A percentile compares a stretch with the other conserved stretches of the same genome.
phyloP scores from a whole-genome alignment of 2,888 invertebrate genomes.

The Cantharis flavilabris region DNA sequence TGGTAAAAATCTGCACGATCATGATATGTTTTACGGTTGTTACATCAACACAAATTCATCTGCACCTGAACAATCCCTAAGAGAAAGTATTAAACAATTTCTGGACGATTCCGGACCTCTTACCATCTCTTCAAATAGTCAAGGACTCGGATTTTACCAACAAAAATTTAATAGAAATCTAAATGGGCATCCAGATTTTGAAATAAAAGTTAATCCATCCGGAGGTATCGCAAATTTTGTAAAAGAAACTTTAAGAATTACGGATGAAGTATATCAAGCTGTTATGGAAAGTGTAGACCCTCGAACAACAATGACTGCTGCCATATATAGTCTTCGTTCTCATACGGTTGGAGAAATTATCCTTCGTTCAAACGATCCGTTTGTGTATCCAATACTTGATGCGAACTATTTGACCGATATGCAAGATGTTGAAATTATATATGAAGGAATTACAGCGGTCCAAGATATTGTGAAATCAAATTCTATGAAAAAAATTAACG shows the following conservation, averaged over 20 bases:
- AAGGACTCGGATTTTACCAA: slow-evolving; percentile 34
- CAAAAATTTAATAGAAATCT: slow-evolving; percentile 32
- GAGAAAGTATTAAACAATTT: slow-evolving; percentile 30
- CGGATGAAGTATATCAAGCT: slow-evolving; percentile 38
- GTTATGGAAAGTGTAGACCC: slow-evolving; percentile 34
- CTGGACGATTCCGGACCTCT: slow-evolving; percentile 34
- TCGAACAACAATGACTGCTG: slow-evolving; percentile 27
- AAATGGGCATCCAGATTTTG: slow-evolving; percentile 38
- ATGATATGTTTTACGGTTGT: slow-evolving; percentile 70
- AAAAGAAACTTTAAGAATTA: slow-evolving; percentile 27
- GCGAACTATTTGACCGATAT: slow-evolving; percentile 38
- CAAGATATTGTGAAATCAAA: slow-evolving; percentile 48
- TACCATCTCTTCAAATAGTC: slow-evolving; percentile 35
- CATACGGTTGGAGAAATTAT: slow-evolving; percentile 40
- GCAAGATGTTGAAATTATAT: slow-evolving; percentile 65
- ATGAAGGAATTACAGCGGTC: slow-evolving; percentile 59
- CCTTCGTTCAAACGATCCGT: slow-evolving; percentile 39
- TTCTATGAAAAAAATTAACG: slow-evolving; percentile 8
- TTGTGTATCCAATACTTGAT: slow-evolving; percentile 43
- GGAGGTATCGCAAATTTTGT: slow-evolving; percentile 43
- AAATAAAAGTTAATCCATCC: slow-evolving; percentile 56
- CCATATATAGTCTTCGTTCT: slow-evolving; percentile 38
- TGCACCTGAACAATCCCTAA: slow-evolving; percentile 7
- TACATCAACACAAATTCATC: slow-evolving; percentile 57
- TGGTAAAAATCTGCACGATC: slow-evolving; percentile 62